Evolutionary conservation across 1,140 invertebrate species (phyloP), one percentile per base, ranked within the genome.

Genomic region (Aphaenogaster rudis): DNA sequence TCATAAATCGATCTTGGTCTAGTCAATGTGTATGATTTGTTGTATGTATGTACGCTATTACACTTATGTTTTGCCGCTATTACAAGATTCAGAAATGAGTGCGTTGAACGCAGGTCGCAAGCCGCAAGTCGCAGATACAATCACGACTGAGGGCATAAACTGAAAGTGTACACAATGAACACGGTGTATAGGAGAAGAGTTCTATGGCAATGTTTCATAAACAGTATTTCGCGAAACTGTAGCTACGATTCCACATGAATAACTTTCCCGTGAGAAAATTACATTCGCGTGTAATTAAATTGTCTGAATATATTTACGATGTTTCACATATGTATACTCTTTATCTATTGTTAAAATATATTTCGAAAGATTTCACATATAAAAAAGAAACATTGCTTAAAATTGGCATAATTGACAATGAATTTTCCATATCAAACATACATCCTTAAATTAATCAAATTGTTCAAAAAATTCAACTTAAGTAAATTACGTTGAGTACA

Each of bases 91-190:
- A 77, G 4, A 61, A 61, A 17, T 61, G 15, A 21, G 52, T 76
- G 72, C 13, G 52, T 42, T 61, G 39, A 8, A 77, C 39, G 39
- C 74, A 77, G 54, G 54, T 15, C 54, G 54, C 21, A 61, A 61
- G 36, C 11, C 15, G 21, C 54, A 61, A 45, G 39, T 77, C 39
- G 4, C 21, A 77, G 54, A 77, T 76, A 59, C 72, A 61, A 59
- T 42, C 21, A 39, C 15, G 1, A 7, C 0, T 21, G 33, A 21
- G 36, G 2, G 21, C 21, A 4, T 77, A 77, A 61, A 77, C 9
- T 77, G 21, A 61, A 57, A 59, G 15, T 42, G 36, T 61, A 17
- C 33, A 77, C 52, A 77, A 77, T 61, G 54, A 77, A 61, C 21
- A 59, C 7, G 9, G 3, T 59, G 7, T 52, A 72, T 11, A 15